phyloP scores from a whole-genome alignment of 2,888 invertebrate species.

The Chesias legatella region DNA sequence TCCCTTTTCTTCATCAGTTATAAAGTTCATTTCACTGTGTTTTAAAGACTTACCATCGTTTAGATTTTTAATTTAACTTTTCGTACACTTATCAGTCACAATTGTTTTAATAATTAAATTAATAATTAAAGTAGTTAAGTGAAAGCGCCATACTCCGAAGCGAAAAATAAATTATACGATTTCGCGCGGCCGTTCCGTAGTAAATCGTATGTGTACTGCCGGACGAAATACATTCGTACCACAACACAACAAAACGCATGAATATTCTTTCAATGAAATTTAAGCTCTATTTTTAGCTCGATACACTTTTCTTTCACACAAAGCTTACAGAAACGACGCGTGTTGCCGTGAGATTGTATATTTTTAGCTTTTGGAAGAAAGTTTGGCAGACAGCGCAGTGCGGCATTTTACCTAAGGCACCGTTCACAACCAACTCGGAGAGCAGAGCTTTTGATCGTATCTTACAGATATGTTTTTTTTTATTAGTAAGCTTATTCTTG shows the following conservation, averaged over 20 bases:
- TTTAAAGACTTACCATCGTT: too few species aligned
- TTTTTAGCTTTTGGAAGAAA: constrained; percentile 25
- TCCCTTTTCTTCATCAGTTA: too few species aligned
- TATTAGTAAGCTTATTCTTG: too few species aligned
- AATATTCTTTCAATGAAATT: constrained; percentile 23
- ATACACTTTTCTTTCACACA: constrained; percentile 20
- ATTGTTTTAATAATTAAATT: too few species aligned
- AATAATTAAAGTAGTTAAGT: too few species aligned
- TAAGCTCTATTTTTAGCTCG: constrained; percentile 21
- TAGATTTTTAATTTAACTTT: too few species aligned
- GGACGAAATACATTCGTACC: constrained; percentile 1
- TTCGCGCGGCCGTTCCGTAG: constrained; percentile 29
- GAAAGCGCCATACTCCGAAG: too few species aligned
- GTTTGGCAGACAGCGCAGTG: constrained; percentile 37
- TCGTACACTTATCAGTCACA: too few species aligned
- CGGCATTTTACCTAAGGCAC: constrained; percentile 30
- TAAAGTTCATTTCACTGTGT: too few species aligned
- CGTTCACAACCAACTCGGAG: too few species aligned
- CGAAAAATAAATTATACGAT: background rate
- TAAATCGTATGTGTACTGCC: constrained; percentile 29
- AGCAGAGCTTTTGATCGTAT: too few species aligned
- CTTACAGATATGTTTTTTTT: too few species aligned
- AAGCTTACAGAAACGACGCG: background rate
- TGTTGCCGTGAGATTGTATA: constrained; percentile 2
- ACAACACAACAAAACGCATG: constrained; percentile 20